Conservation (phyloP, 2,797 vertebrate genomes). For the Epinephelus malabaricus region DNA sequence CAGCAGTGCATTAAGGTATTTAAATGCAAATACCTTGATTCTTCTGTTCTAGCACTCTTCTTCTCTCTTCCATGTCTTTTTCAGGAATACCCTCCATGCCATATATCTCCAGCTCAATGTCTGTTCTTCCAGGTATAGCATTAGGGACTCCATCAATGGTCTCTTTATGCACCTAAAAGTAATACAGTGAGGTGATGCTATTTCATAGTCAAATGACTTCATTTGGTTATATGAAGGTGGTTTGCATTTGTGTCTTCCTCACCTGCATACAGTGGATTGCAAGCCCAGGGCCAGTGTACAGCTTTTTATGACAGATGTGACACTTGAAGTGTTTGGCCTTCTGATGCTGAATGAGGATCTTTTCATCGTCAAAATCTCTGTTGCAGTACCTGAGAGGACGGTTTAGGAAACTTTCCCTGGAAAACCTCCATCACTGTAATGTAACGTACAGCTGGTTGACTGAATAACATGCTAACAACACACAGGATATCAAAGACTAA, state of each 20-base stretch:
- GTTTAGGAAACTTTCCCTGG: slow-evolving; percentile 43
- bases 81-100: slow-evolving; percentile 98
- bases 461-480: not conserved
- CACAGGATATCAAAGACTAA: not conserved
- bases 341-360: slow-evolving; percentile 97
- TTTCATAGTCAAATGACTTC: fast-evolving
- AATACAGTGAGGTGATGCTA: not conserved
- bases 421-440: not conserved
- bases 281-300: slow-evolving; percentile 95
- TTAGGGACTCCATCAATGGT: slow-evolving; percentile 96
- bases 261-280: slow-evolving; percentile 99
- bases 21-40: slow-evolving; percentile 87
- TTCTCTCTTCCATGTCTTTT: slow-evolving; percentile 96
- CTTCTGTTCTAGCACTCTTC: slow-evolving; percentile 93
- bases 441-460: not conserved
- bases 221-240: not conserved
- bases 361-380: slow-evolving; percentile 97
- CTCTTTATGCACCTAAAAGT: slow-evolving; percentile 93
- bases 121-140: slow-evolving; percentile 95
- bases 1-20: fast-evolving
- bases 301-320: slow-evolving; percentile 97
- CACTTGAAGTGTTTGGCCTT: slow-evolving; percentile 99
- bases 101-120: slow-evolving; percentile 97
- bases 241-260: slow-evolving; percentile 10
- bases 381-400: slow-evolving; percentile 91